These are phyloP conservation scores for Naso thynnoides DNA, from an alignment of 2,797 vertebrate genomes.

Conservation along the genomic window DNA sequence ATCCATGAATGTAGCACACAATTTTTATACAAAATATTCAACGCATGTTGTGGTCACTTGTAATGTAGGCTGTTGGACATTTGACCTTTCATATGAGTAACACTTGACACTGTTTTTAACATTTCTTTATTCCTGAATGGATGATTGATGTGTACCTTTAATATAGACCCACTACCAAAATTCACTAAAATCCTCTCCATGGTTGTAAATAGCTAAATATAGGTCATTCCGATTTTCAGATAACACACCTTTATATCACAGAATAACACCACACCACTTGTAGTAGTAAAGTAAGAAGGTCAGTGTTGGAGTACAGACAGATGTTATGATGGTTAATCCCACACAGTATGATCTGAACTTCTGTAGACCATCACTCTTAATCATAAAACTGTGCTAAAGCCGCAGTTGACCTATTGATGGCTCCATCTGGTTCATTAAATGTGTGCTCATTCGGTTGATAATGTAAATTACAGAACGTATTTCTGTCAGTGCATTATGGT, in stretches of 20 bases:
- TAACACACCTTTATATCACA: not conserved
- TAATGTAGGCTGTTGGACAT: no score
- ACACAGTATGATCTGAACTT: conserved; percentile 5
- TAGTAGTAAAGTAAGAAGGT: not conserved
- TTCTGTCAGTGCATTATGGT: not conserved
- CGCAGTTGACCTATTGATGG: not conserved
- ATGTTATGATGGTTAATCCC: conserved; percentile 41
- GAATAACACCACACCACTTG: not conserved
- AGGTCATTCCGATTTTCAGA: not conserved
- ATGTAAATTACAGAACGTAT: not conserved
- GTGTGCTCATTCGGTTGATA: not conserved
- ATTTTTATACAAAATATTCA: no score
- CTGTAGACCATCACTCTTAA: not conserved
- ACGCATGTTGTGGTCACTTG: no score
- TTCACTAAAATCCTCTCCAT: not conserved
- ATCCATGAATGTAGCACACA: no score
- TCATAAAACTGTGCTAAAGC: conserved; percentile 4
- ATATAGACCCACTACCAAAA: not conserved
- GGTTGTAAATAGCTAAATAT: not conserved
- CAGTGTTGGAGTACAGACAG: conserved; percentile 19
- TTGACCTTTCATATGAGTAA: not conserved
- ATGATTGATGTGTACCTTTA: not conserved
- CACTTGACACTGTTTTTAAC: not conserved
- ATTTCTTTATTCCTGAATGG: not conserved
- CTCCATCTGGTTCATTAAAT: conserved; percentile 1